These are phyloP conservation scores for Alentia gelatinosa DNA, from an alignment of 2,888 invertebrate species.

Conservation along the genomic window DNA sequence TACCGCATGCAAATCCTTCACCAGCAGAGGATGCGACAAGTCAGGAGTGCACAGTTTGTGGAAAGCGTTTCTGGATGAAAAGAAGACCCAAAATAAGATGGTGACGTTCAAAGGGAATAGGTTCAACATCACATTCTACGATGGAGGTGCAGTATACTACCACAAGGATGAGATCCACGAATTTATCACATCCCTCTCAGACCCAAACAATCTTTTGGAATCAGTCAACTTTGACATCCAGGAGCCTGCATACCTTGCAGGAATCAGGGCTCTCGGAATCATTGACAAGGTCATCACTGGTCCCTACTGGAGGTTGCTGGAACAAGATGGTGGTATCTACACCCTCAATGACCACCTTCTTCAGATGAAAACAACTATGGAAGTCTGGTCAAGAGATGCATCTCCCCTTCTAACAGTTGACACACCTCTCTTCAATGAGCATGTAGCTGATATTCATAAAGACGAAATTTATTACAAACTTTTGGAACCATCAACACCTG, in stretches of 20 bases:
- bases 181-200: background rate
- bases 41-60: background rate
- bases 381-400: background rate
- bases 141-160: background rate
- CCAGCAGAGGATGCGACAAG: background rate
- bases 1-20: background rate
- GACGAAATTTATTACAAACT: background rate
- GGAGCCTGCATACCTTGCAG: background rate
- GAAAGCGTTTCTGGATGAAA: background rate
- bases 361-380: conserved; percentile 10
- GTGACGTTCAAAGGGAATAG: conserved; percentile 17
- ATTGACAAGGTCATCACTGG: conserved; percentile 3
- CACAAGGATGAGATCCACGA: background rate
- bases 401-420: background rate
- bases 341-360: background rate
- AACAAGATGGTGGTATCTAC: background rate
- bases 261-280: conserved; percentile 4
- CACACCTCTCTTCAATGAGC: background rate
- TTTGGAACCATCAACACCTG: background rate
- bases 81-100: background rate
- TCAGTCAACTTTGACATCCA: background rate
- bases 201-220: background rate
- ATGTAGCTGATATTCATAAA: background rate
- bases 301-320: conserved; percentile 3
- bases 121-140: conserved; percentile 27